Evolutionary conservation across 2,797 vertebrate genomes (phyloP).

Genomic region (Tokudaia tokunoshimensis): DNA sequence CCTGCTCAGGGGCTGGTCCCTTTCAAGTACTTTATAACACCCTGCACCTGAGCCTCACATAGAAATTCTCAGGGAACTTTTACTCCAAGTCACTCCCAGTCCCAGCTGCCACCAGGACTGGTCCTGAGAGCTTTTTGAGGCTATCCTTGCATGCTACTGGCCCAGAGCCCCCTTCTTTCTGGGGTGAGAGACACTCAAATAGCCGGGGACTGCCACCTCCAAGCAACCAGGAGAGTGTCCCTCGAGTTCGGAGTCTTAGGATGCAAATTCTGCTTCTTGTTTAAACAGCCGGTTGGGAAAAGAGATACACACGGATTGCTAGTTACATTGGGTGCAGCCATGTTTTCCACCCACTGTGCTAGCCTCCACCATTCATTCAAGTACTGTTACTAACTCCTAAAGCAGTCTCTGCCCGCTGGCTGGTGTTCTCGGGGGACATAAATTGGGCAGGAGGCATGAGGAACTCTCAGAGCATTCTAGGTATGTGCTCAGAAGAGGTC

Average conservation of each 20-base stretch:
- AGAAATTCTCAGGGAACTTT: background rate
- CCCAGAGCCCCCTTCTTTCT: background rate
- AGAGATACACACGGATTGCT: background rate
- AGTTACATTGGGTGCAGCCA: accelerated
- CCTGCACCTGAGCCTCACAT: background rate
- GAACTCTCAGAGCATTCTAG: background rate
- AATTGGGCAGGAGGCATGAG: background rate
- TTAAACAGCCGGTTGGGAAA: background rate
- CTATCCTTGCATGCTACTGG: background rate
- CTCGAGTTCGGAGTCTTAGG: background rate
- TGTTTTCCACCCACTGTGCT: background rate
- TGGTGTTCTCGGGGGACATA: background rate
- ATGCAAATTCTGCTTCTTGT: background rate
- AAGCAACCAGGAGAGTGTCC: background rate
- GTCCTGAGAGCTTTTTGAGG: background rate
- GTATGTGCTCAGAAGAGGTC: background rate
- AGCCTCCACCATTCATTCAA: background rate
- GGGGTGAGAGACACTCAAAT: background rate
- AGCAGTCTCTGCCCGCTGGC: background rate
- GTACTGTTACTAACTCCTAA: background rate
- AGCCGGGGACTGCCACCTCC: background rate
- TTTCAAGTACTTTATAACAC: background rate
- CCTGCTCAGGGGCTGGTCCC: background rate
- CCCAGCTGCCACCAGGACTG: background rate
- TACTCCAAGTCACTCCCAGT: background rate